Conservation (phyloP, 2,888 invertebrate species). For the Acleris emargana region DNA sequence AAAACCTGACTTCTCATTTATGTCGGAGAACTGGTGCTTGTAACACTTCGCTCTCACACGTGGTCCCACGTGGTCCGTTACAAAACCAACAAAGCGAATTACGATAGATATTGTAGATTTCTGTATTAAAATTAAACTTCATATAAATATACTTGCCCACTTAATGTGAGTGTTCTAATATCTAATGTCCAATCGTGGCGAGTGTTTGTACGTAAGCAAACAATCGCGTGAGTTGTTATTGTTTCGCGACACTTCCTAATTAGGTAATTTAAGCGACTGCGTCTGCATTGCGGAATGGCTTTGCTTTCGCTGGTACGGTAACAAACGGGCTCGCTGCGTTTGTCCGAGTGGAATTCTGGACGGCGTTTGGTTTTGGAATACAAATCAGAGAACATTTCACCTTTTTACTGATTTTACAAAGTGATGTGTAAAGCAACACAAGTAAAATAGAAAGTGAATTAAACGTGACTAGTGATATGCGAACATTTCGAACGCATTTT, state of each 20-base stretch:
- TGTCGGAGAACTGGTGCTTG: too few species aligned
- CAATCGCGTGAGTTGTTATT: slow-evolving; percentile 36
- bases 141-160: neutral
- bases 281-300: slow-evolving; percentile 48
- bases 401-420: slow-evolving; percentile 62
- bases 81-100: neutral
- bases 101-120: slow-evolving; percentile 6
- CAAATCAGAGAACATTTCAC: slow-evolving; percentile 63
- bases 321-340: slow-evolving; percentile 54
- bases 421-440: slow-evolving; percentile 53
- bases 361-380: slow-evolving; percentile 64
- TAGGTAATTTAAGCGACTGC: slow-evolving; percentile 50
- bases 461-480: slow-evolving; percentile 43
- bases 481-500: slow-evolving; percentile 43
- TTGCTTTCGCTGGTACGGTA: slow-evolving; percentile 56
- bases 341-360: slow-evolving; percentile 60
- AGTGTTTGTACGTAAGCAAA: slow-evolving; percentile 30
- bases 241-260: slow-evolving; percentile 48
- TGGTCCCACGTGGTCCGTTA: too few species aligned
- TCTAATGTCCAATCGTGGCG: slow-evolving; percentile 26
- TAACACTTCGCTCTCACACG: too few species aligned
- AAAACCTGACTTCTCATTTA: too few species aligned
- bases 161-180: slow-evolving; percentile 15
- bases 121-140: neutral
- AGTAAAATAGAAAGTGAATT: slow-evolving; percentile 69